phyloP scores from a whole-genome alignment of 2,797 vertebrate species.

The Malacoraja senta region DNA sequence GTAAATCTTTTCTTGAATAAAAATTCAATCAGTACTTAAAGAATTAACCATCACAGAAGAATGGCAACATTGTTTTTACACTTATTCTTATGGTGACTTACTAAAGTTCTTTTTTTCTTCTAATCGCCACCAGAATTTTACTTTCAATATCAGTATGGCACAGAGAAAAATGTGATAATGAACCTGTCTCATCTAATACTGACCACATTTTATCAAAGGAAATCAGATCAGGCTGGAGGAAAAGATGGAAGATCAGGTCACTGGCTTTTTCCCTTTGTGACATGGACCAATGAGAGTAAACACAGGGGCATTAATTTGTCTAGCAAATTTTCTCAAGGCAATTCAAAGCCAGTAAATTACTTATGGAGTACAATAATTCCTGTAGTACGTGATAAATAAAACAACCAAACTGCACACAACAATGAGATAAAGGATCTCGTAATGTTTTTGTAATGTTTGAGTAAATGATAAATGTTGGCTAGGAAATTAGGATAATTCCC shows the following conservation, averaged over 20 bases:
- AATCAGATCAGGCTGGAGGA: background rate
- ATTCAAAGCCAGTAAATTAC: background rate
- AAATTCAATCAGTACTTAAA: background rate
- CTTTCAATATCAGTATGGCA: background rate
- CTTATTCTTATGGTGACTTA: background rate
- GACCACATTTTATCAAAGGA: background rate
- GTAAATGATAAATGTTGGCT: background rate
- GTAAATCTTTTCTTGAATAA: background rate
- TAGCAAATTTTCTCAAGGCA: background rate
- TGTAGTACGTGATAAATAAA: background rate
- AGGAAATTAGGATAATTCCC: background rate
- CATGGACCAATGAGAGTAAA: background rate
- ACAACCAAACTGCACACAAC: background rate
- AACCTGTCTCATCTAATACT: constrained; percentile 10
- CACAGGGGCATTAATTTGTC: background rate
- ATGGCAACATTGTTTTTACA: background rate
- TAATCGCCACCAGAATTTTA: background rate
- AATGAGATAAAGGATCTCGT: background rate
- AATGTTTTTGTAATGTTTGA: background rate
- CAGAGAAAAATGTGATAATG: background rate
- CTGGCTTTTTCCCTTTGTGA: background rate
- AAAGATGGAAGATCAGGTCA: background rate
- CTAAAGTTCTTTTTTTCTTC: background rate
- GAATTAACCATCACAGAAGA: background rate
- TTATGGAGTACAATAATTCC: background rate